A percentile compares a stretch with the other conserved stretches of the same genome.
phyloP scores from a whole-genome alignment of 2,113 vertebrate species.

The Zosterops pallidus region DNA sequence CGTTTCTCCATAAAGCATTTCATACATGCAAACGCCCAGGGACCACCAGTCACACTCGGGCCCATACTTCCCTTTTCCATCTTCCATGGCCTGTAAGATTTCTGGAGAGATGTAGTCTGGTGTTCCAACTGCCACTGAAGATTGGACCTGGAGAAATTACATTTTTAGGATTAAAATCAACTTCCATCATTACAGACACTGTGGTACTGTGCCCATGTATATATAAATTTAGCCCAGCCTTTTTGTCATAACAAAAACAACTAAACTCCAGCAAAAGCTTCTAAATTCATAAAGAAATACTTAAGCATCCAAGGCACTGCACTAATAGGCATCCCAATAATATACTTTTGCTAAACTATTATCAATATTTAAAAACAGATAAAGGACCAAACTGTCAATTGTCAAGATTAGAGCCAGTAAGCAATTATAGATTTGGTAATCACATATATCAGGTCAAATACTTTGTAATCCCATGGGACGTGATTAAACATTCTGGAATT shows the following conservation, averaged over 20 bases:
- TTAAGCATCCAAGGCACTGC: neutral
- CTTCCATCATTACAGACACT: neutral
- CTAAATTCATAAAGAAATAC: neutral
- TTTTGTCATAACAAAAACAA: neutral
- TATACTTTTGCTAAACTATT: neutral
- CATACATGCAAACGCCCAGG: slow-evolving; percentile 98
- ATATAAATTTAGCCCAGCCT: neutral
- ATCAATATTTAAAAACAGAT: neutral
- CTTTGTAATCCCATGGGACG: neutral
- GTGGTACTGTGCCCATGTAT: neutral
- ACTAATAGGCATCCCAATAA: neutral
- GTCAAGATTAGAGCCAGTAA: neutral
- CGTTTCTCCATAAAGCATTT: slow-evolving; percentile 99
- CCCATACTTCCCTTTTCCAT: slow-evolving; percentile 97
- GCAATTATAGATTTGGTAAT: neutral
- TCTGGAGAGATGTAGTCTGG: slow-evolving; percentile 99
- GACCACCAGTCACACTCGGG: slow-evolving; percentile 99
- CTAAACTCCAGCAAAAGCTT: neutral
- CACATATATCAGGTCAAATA: neutral
- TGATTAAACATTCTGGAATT: neutral
- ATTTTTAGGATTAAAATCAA: neutral
- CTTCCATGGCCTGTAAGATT: slow-evolving; percentile 99
- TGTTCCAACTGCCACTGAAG: slow-evolving; percentile 96
- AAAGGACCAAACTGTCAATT: neutral
- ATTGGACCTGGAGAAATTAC: slow-evolving; percentile 85